Base-by-base conservation (phyloP, 2,888 invertebrate species). In the Poecilobothrus nobilitatus region DNA sequence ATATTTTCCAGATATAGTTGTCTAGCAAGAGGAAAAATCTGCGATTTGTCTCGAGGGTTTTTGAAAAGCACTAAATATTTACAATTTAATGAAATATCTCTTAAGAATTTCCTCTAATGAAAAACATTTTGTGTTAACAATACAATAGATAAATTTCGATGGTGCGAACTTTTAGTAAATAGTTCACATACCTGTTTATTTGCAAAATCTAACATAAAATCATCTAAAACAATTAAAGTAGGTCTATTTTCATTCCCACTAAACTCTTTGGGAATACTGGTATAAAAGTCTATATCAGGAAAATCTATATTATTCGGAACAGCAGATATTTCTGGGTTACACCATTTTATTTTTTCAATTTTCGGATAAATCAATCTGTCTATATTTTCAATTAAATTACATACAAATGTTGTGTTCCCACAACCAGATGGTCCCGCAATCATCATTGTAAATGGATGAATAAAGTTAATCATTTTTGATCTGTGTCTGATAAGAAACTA, bases 1-100 rank as follows among this genome's bases (percentile, higher is more conserved):
- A 37, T 62, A 65, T 70, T 70, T 68, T 70, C 64, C 1, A 65
- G 68, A 27, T 65, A 68, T 5, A 70, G 66, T 63, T 68, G 68
- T 33, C 66, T 41, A 21, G 66, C 70, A 4, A 68, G 41, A 12
- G 66, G 67, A 10, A 41, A 37, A 34, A 70, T 66, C 27, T 70
- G 68, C 5, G 62, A 61, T 27, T 27, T 27, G 27, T 27, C 27
- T 27, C 27, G 27, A 27, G 27, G 27, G 5, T 27, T 27, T 27
- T 27, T 27, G 27, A 27, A 27, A 27, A 27, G 5, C 27, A 27
- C 27, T 27, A 5, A 27, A 27, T 27, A 27, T 27, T 27, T 27
- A 27, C 27, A 27, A 27, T 27, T 27, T 27, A 27, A 27, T 27
- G 27, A 27, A 27, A 27, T 27, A 27, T 27, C 27, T 27, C 27